These are phyloP conservation scores for Antennarius striatus DNA, from an alignment of 2,113 vertebrate genomes.

Conservation along the genomic window DNA sequence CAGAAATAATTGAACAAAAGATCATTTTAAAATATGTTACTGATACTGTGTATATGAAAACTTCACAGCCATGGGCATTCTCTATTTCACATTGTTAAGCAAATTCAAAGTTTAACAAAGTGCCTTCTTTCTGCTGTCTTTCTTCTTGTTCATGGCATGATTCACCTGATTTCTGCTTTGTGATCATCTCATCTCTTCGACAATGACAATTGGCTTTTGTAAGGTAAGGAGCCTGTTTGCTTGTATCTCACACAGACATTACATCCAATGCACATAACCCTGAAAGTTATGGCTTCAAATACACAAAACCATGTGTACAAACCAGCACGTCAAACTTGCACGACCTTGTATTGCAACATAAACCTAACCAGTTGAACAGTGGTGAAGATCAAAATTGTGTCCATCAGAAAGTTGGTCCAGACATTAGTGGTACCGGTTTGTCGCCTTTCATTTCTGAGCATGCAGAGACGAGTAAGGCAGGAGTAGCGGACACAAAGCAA, in stretches of 20 bases:
- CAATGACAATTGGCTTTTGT: constrained; percentile 90
- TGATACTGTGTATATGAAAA: not conserved
- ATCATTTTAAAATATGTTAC: not conserved
- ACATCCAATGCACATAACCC: constrained; percentile 49
- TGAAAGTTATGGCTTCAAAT: constrained; percentile 31
- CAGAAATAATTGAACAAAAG: not conserved
- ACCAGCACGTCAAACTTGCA: constrained; percentile 59
- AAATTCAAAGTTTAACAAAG: constrained; percentile 86
- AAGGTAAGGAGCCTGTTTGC: constrained; percentile 98
- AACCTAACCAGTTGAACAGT: constrained; percentile 7
- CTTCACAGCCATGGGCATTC: not conserved
- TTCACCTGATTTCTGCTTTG: constrained; percentile 49
- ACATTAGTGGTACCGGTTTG: constrained; percentile 45
- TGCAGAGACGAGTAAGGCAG: constrained; percentile 50
- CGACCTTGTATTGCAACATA: constrained; percentile 59
- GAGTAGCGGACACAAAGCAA: constrained; percentile 5
- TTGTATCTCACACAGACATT: constrained; percentile 59
- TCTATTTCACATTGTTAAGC: not conserved
- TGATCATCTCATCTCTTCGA: constrained; percentile 36
- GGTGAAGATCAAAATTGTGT: constrained; percentile 13
- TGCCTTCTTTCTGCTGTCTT: constrained; percentile 87
- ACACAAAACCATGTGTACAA: constrained; percentile 37
- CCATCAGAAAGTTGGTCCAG: constrained; percentile 1
- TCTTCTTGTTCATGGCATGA: constrained; percentile 22
- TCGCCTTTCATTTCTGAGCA: constrained; percentile 72